phyloP scores from a whole-genome alignment of 2,888 invertebrate genomes.

The Drosophila ustulata region DNA sequence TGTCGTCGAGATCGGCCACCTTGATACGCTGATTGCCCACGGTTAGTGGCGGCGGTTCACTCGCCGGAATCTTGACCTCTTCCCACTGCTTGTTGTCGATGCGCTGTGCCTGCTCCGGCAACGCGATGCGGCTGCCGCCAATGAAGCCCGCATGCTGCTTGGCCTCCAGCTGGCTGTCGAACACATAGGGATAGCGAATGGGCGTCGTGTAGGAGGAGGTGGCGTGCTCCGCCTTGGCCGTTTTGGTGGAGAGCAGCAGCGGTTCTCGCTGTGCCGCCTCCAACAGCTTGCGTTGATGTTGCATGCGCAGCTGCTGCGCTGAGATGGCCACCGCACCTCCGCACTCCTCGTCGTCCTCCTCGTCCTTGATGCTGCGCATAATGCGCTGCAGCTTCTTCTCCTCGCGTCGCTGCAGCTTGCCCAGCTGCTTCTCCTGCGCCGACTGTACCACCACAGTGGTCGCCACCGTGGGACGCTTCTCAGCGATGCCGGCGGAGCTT shows the following conservation, averaged over 20 bases:
- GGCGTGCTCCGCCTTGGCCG: slow-evolving; percentile 58
- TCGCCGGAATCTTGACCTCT: slow-evolving; percentile 93
- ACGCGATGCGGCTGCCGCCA: slow-evolving; percentile 90
- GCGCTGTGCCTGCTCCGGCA: slow-evolving; percentile 92
- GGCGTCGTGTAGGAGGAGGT: slow-evolving; percentile 85
- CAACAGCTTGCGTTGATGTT: slow-evolving; percentile 82
- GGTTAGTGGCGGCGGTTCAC: slow-evolving; percentile 86
- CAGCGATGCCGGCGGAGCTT: slow-evolving; percentile 17
- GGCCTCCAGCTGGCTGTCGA: slow-evolving; percentile 91
- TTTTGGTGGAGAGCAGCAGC: slow-evolving; percentile 72
- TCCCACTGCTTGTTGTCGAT: slow-evolving; percentile 91
- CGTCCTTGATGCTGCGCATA: slow-evolving; percentile 76
- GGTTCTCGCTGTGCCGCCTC: slow-evolving; percentile 82
- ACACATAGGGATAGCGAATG: slow-evolving; percentile 92
- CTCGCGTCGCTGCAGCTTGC: slow-evolving; percentile 92
- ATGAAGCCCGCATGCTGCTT: slow-evolving; percentile 89
- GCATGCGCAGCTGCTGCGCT: slow-evolving; percentile 82
- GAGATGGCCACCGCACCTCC: slow-evolving; percentile 81
- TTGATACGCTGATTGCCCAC: slow-evolving; percentile 89
- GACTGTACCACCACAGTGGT: slow-evolving; percentile 94
- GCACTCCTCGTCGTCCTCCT: slow-evolving; percentile 51
- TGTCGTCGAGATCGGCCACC: slow-evolving; percentile 87
- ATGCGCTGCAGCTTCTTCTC: slow-evolving; percentile 89
- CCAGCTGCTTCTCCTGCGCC: slow-evolving; percentile 91
- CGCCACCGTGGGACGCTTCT: slow-evolving; percentile 88